Evolutionary conservation across 2,113 vertebrate genomes (phyloP).

Genomic region (Hydropotes inermis): DNA sequence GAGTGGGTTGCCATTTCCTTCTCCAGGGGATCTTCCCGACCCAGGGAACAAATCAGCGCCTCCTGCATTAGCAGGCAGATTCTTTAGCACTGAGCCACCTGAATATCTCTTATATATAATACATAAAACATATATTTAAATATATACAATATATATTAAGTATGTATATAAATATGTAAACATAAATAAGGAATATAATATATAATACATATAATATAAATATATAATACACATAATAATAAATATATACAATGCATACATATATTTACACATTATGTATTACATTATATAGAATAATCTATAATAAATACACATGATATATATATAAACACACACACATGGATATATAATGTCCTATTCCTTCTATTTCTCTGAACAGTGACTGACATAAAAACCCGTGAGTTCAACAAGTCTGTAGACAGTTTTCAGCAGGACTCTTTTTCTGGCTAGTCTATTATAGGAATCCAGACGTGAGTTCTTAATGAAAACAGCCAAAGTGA

Average conservation of each 20-base stretch:
- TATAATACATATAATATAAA: neutral
- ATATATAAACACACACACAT: neutral
- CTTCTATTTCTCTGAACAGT: neutral
- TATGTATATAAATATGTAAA: neutral
- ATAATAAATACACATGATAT: neutral
- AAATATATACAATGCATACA: neutral
- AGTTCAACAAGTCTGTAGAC: neutral
- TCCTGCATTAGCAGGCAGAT: neutral
- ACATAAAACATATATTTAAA: neutral
- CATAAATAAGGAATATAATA: neutral
- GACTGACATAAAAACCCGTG: neutral
- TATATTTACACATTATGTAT: neutral
- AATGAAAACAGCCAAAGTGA: slow-evolving; percentile 14
- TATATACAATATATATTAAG: neutral
- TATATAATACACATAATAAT: neutral
- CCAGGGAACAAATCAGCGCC: neutral
- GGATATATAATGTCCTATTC: neutral
- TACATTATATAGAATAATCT: neutral
- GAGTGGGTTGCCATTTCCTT: neutral
- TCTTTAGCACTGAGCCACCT: neutral
- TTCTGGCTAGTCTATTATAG: neutral
- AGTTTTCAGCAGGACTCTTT: neutral
- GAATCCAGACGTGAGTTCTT: slow-evolving; percentile 9
- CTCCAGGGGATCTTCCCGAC: neutral
- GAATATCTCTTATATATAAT: neutral